These are phyloP conservation scores for Neelides folsomi DNA, from an alignment of 2,888 invertebrate genomes.

Conservation along the genomic window DNA sequence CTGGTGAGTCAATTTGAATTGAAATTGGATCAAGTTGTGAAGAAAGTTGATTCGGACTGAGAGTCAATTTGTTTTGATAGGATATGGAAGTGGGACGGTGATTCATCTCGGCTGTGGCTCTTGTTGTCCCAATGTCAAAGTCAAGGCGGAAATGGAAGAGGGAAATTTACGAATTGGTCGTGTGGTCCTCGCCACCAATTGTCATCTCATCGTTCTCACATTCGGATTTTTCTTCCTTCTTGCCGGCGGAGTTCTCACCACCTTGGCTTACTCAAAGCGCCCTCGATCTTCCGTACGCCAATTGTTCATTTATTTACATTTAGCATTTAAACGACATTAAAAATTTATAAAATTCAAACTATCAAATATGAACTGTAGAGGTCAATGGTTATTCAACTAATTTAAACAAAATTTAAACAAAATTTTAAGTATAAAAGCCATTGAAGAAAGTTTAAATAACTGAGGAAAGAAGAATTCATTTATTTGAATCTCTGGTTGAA, in stretches of 20 bases:
- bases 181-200: constrained; percentile 25
- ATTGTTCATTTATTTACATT: too few species aligned
- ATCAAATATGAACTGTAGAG: too few species aligned
- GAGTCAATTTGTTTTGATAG: not conserved
- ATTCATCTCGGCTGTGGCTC: constrained; percentile 27
- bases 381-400: too few species aligned
- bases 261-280: constrained; percentile 25
- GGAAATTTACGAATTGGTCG: constrained; percentile 26
- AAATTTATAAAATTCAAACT: too few species aligned
- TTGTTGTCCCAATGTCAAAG: constrained; percentile 19
- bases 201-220: constrained; percentile 26
- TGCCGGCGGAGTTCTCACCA: constrained; percentile 26
- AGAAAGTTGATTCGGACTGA: not conserved
- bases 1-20: too few species aligned
- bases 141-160: constrained; percentile 29
- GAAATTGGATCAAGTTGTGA: too few species aligned
- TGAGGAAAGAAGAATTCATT: too few species aligned
- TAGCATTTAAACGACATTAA: too few species aligned
- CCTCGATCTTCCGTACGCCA: not conserved
- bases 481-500: too few species aligned
- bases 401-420: too few species aligned
- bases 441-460: too few species aligned
- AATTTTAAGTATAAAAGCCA: too few species aligned
- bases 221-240: constrained; percentile 31
- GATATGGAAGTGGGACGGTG: constrained; percentile 16